Conservation (phyloP, 2,113 vertebrate species). For the Typhlomys cinereus region DNA sequence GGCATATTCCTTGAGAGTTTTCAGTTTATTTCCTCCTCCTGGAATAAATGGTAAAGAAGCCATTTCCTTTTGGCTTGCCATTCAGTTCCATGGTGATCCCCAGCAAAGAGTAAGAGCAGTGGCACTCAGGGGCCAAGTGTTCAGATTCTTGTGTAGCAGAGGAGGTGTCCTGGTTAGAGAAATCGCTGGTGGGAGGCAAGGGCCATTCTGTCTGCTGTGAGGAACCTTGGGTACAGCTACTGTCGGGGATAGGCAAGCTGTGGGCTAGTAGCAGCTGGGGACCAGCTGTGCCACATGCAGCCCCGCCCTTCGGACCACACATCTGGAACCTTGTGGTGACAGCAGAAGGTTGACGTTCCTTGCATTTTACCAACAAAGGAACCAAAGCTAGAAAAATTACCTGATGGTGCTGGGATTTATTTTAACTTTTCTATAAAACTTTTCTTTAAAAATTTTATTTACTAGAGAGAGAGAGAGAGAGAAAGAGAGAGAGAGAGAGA, state of each 20-base stretch:
- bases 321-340: neutral
- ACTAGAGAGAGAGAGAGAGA: too few species aligned
- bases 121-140: neutral
- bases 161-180: neutral
- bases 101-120: neutral
- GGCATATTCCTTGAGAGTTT: neutral
- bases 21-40: neutral
- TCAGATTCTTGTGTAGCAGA: neutral
- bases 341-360: neutral
- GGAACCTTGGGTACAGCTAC: neutral
- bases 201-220: neutral
- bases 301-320: neutral
- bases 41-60: neutral
- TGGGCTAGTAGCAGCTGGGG: too few species aligned
- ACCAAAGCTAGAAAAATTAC: neutral
- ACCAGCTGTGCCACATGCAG: neutral
- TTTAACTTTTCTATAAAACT: too few species aligned
- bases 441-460: neutral
- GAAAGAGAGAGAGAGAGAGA: too few species aligned
- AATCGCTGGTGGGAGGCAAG: fast-evolving
- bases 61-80: neutral
- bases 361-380: neutral
- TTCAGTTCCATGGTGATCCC: neutral
- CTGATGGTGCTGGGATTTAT: too few species aligned
- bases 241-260: neutral